Percentiles rank a stretch among this genome's conserved stretches.
Conservation (phyloP, 2,888 invertebrate species). For the Parnassius smintheus region DNA sequence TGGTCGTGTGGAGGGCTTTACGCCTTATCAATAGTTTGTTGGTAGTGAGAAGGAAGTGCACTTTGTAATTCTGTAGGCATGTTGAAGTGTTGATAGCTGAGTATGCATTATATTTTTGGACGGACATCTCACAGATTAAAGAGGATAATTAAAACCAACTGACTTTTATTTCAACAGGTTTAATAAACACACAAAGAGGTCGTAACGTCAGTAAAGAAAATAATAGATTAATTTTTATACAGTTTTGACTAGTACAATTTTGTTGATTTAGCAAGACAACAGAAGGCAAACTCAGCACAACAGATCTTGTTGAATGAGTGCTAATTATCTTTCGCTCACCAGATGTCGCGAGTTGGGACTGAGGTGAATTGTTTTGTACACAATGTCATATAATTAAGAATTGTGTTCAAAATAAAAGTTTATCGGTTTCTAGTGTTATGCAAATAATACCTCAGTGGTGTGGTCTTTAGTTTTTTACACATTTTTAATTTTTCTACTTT, state of each 20-base stretch:
- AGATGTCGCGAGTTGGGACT: too few species aligned
- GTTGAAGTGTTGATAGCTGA: constrained; percentile 64
- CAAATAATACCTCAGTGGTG: too few species aligned
- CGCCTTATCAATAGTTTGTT: constrained; percentile 44
- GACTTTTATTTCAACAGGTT: constrained; percentile 35
- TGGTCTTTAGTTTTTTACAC: too few species aligned
- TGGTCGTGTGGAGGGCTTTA: constrained; percentile 15
- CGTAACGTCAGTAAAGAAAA: constrained; percentile 18
- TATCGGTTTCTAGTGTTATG: too few species aligned
- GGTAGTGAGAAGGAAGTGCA: constrained; percentile 56
- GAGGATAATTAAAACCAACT: constrained; percentile 46
- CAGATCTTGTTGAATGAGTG: too few species aligned
- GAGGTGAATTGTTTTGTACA: too few species aligned
- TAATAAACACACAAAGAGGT: constrained; percentile 13
- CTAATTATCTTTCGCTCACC: too few species aligned
- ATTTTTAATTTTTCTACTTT: too few species aligned
- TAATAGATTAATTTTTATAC: constrained; percentile 5
- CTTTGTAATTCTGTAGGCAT: constrained; percentile 62
- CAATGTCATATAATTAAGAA: too few species aligned
- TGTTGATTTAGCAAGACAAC: neutral
- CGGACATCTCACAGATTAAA: constrained; percentile 71
- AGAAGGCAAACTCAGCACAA: too few species aligned
- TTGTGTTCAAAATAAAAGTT: too few species aligned
- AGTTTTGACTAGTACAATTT: constrained; percentile 24
- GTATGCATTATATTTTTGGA: constrained; percentile 77